Evolutionary conservation across 64 coral and sea anemone genomes (phyloP).

Genomic region (Montipora cactus): DNA sequence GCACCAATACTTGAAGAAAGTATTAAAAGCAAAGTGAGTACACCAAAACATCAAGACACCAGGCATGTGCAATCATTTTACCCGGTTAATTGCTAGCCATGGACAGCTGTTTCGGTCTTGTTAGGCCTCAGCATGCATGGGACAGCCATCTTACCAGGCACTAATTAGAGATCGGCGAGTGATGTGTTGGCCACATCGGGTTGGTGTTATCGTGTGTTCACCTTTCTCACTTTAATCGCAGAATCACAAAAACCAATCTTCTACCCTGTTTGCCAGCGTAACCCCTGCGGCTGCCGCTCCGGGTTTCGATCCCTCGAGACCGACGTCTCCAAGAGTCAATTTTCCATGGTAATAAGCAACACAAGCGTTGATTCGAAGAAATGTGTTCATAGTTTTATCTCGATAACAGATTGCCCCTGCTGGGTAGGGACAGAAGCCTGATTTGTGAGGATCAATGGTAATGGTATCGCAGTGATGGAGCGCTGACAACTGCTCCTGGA

Average conservation of each 20-base stretch:
- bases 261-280: slow-evolving; percentile 84
- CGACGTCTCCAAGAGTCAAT: slow-evolving; percentile 73
- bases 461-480: slow-evolving; percentile 78
- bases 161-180: no score
- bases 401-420: slow-evolving; percentile 82
- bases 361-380: slow-evolving; percentile 54
- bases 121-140: no score
- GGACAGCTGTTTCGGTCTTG: no score
- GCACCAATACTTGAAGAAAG: no score
- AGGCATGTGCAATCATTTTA: no score
- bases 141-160: no score
- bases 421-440: slow-evolving; percentile 92
- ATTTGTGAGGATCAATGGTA: slow-evolving; percentile 90
- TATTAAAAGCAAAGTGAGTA: no score
- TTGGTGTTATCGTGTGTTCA: no score
- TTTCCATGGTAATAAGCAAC: slow-evolving; percentile 73
- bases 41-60: no score
- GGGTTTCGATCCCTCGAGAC: slow-evolving; percentile 92
- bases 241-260: not conserved
- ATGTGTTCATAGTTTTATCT: slow-evolving; percentile 75
- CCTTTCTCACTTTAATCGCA: no score
- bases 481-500: slow-evolving; percentile 49
- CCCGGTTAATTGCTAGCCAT: no score
- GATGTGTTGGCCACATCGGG: no score
- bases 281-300: slow-evolving; percentile 80